phyloP scores from a whole-genome alignment of 2,113 vertebrate genomes.

The Xiphias gladius region DNA sequence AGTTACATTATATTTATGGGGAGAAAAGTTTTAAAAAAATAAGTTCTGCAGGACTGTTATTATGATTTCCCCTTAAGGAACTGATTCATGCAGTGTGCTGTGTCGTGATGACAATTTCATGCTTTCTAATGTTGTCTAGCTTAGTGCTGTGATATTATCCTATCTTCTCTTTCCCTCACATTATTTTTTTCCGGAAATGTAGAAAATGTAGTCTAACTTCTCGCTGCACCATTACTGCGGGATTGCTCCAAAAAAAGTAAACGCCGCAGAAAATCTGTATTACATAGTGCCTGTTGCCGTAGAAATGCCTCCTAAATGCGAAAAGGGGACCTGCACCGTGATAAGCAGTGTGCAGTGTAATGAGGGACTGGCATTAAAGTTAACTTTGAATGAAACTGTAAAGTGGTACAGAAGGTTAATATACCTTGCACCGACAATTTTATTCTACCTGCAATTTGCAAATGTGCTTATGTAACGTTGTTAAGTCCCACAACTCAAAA shows the following conservation, averaged over 20 bases:
- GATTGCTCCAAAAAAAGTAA: background rate
- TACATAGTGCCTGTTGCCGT: background rate
- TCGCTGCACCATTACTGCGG: background rate
- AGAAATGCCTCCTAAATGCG: constrained; percentile 13
- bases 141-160: constrained; percentile 18
- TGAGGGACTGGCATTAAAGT: constrained; percentile 40
- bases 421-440: constrained; percentile 28
- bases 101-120: constrained; percentile 7
- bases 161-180: background rate
- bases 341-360: constrained; percentile 8
- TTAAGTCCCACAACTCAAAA: constrained; percentile 39
- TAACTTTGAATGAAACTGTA: constrained; percentile 25
- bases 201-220: constrained; percentile 14
- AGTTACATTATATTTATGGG: constrained; percentile 61
- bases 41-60: constrained; percentile 25
- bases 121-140: constrained; percentile 26
- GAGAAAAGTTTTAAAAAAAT: background rate
- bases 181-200: background rate
- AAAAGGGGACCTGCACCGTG: background rate
- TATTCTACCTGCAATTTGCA: constrained; percentile 49
- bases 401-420: constrained; percentile 53
- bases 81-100: constrained; percentile 40
- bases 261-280: background rate
- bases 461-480: constrained; percentile 54
- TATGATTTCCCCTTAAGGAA: constrained; percentile 35